A percentile compares a stretch with the other conserved stretches of the same genome.
phyloP scores from a whole-genome alignment of 2,113 vertebrate species.

The Paradoxurus hermaphroditus region DNA sequence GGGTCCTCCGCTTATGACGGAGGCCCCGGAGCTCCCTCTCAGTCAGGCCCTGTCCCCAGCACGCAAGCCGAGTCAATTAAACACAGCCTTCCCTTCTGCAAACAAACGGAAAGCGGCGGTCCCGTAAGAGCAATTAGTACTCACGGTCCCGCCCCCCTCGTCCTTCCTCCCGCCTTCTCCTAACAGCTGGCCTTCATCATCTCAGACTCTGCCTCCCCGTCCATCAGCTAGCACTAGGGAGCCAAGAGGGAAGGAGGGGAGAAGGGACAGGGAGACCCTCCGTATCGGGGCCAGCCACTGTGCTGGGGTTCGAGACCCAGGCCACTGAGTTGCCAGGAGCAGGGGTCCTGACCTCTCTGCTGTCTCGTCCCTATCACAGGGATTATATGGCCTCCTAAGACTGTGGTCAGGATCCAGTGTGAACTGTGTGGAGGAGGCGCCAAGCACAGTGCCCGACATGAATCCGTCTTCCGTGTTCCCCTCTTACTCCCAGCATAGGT shows the following conservation, averaged over 20 bases:
- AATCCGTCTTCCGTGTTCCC: fast-evolving
- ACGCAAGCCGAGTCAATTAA: constrained; percentile 80
- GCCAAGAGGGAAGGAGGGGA: background rate
- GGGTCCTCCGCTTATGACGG: fast-evolving
- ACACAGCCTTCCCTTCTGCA: constrained; percentile 71
- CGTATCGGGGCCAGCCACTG: background rate
- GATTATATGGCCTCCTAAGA: background rate
- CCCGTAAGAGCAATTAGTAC: constrained; percentile 75
- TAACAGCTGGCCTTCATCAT: constrained; percentile 56
- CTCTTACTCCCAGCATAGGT: background rate
- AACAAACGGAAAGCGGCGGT: constrained; percentile 64
- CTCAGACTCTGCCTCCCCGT: background rate
- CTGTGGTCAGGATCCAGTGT: background rate
- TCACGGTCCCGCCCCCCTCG: constrained; percentile 44
- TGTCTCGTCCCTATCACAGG: background rate
- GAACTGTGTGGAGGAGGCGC: background rate
- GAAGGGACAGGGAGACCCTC: background rate
- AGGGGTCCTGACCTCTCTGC: background rate
- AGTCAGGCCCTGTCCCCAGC: constrained; percentile 32
- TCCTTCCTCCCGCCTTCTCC: background rate
- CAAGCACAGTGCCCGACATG: fast-evolving
- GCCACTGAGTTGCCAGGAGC: background rate
- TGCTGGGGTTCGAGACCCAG: fast-evolving
- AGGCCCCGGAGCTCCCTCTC: constrained; percentile 50
- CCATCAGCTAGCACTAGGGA: constrained; percentile 62